Percentiles rank a stretch among this genome's conserved stretches.
These are phyloP conservation scores for Folsomia candida DNA, from an alignment of 2,888 invertebrate genomes.

Conservation along the genomic window DNA sequence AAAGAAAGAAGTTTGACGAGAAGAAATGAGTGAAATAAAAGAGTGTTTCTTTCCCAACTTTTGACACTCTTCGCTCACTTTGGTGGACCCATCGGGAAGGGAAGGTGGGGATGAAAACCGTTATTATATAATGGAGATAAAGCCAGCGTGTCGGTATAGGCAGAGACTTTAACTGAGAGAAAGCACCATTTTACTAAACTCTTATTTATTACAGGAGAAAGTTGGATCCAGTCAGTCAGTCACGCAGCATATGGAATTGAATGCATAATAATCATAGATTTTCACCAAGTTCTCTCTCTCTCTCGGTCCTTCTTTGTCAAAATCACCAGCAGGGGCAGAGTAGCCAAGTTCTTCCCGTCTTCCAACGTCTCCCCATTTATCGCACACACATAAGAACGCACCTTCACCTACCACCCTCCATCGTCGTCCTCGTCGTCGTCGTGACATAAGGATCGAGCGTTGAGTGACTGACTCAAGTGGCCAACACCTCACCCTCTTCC, in stretches of 20 bases:
- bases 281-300: conserved; percentile 30
- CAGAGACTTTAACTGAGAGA: too few relatives aligned
- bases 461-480: neutral
- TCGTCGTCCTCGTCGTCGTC: neutral
- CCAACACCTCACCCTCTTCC: neutral
- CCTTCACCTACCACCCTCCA: neutral
- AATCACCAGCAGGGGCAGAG: conserved; percentile 11
- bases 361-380: conserved; percentile 18
- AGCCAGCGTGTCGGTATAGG: neutral
- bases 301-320: neutral
- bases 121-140: conserved; percentile 13
- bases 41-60: conserved; percentile 16
- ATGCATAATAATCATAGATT: conserved; percentile 45
- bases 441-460: neutral
- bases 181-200: conserved; percentile 13
- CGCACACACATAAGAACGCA: neutral
- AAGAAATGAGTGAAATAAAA: conserved; percentile 17
- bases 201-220: conserved; percentile 17
- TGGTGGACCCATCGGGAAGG: too few relatives aligned
- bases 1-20: conserved; percentile 4
- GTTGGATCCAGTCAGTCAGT: conserved; percentile 21
- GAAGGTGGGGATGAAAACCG: neutral
- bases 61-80: conserved; percentile 16
- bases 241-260: conserved; percentile 45
- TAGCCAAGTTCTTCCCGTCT: neutral